Base-by-base conservation (phyloP, 1,140 invertebrate species). In the Xylocopa sonorina region DNA sequence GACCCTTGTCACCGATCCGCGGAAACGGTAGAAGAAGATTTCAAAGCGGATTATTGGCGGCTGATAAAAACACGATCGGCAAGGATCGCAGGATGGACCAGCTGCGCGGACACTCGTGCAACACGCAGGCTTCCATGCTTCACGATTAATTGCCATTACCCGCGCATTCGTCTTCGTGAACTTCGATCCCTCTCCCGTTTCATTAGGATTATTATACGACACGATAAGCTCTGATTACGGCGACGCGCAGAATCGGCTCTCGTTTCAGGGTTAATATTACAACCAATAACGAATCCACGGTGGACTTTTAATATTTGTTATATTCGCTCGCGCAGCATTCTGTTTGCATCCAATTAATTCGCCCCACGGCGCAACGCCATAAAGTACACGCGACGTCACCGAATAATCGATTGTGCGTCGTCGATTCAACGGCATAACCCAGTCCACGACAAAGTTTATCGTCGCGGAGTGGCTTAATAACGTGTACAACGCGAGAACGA, bases 91-190 rank as follows among this genome's bases (percentile, higher is more conserved):
- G 3, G 55, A 27, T 64, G 71, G 73, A 73, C 71, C 12, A 74
- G 16, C 51, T 74, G 55, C 48, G n/a, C 60, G 43, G 38, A 41
- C 72, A 62, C n/a, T 48, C 55, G 69, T 57, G 29, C 57, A 79
- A 57, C 69, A 43, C 50, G 67, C 38, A 64, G 55, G 71, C 67
- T 74, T 66, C 81, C 78, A 79, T 71, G 55, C 78, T 78, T 53
- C 76, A 82, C 87, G 80, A 88, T 88, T 88, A 88, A 88, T 88
- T 87, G 83, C 71, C 74, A 77, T 85, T 80, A 76, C 87, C 80
- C 81, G 60, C 83, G 83, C 85, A 85, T 88, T 88, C 67, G 77
- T 88, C 87, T 85, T 82, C 62, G 53, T 81, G 76, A 75, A 82
- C 64, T 68, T 80, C 71, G 78, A 75, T 58, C 66, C 79, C 66